These are phyloP conservation scores for Lasioglossum lativentre DNA, from an alignment of 2,888 invertebrate species.

Conservation along the genomic window DNA sequence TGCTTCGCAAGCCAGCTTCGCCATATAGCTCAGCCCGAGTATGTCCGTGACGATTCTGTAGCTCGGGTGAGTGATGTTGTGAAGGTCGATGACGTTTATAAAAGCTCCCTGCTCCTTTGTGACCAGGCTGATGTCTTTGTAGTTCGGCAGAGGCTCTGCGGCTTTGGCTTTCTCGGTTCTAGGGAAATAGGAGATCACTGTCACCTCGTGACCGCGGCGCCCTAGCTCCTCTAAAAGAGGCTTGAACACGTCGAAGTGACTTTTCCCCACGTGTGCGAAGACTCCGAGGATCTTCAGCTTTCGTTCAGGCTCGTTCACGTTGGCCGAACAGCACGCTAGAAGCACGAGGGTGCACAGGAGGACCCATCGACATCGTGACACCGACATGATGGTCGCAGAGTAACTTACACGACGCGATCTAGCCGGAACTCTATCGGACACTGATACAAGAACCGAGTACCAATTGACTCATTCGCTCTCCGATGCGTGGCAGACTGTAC, in stretches of 20 bases:
- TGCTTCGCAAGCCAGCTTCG: slow-evolving; percentile 83
- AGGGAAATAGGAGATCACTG: slow-evolving; percentile 89
- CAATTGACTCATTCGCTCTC: not conserved
- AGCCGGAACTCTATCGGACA: not conserved
- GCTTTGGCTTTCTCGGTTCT: slow-evolving; percentile 70
- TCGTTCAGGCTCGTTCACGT: not conserved
- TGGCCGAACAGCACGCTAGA: not conserved
- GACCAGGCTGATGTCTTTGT: slow-evolving; percentile 87
- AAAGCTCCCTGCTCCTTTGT: slow-evolving; percentile 75
- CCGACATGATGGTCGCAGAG: not conserved
- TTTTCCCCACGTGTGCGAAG: slow-evolving; percentile 89
- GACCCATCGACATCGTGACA: not conserved
- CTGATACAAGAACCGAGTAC: not conserved
- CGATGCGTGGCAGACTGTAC: not conserved
- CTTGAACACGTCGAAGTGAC: slow-evolving; percentile 89
- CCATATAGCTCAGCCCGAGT: slow-evolving; percentile 73
- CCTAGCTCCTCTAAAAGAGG: slow-evolving; percentile 87
- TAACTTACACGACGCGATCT: not conserved
- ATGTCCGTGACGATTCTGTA: fast-evolving
- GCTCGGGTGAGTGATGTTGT: slow-evolving; percentile 14
- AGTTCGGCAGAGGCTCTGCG: slow-evolving; percentile 85
- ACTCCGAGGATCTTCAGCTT: slow-evolving; percentile 87
- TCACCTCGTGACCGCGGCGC: slow-evolving; percentile 88
- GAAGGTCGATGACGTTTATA: slow-evolving; percentile 67
- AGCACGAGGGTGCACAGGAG: not conserved